Percentiles rank a stretch among this genome's conserved stretches.
phyloP scores from a whole-genome alignment of 2,888 invertebrate species.

The Melangyna quadrimaculata region DNA sequence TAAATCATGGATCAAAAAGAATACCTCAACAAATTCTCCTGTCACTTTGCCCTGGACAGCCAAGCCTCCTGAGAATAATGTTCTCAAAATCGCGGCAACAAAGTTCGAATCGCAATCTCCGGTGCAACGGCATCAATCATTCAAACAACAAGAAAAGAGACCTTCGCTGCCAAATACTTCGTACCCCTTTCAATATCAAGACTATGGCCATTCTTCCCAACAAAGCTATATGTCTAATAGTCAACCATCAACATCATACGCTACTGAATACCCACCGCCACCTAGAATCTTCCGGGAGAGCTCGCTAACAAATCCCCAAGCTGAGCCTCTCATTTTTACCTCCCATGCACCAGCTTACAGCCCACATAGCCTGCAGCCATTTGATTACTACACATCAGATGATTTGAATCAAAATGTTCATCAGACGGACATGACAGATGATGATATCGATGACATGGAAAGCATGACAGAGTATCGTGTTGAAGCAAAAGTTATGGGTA shows the following conservation, averaged over 20 bases:
- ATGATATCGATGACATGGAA: slow-evolving; percentile 79
- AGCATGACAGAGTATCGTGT: slow-evolving; percentile 84
- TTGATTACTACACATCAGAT: slow-evolving; percentile 73
- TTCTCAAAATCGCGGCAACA: slow-evolving; percentile 82
- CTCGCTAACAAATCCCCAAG: slow-evolving; percentile 79
- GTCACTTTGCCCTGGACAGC: slow-evolving; percentile 82
- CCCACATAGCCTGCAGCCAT: slow-evolving; percentile 66
- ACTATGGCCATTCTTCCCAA: slow-evolving; percentile 33
- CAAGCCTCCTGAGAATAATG: slow-evolving; percentile 81
- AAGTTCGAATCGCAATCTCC: slow-evolving; percentile 82
- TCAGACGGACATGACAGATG: slow-evolving; percentile 75
- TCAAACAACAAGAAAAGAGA: slow-evolving; percentile 77
- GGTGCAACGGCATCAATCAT: slow-evolving; percentile 77
- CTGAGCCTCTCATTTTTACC: slow-evolving; percentile 78
- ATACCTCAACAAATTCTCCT: slow-evolving; percentile 77
- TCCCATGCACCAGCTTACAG: slow-evolving; percentile 77
- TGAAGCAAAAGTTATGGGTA: slow-evolving; percentile 89
- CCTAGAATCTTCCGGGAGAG: slow-evolving; percentile 70
- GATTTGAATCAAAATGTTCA: slow-evolving; percentile 43
- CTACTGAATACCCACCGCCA: slow-evolving; percentile 72
- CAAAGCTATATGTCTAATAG: slow-evolving; percentile 54
- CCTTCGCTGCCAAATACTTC: slow-evolving; percentile 79
- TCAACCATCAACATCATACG: slow-evolving; percentile 73
- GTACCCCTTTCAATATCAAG: slow-evolving; percentile 74
- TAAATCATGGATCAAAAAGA: slow-evolving; percentile 72